A percentile compares a stretch with the other conserved stretches of the same genome.
These are phyloP conservation scores for Stictocephala bisonia DNA, from an alignment of 2,888 invertebrate species.

Conservation along the genomic window DNA sequence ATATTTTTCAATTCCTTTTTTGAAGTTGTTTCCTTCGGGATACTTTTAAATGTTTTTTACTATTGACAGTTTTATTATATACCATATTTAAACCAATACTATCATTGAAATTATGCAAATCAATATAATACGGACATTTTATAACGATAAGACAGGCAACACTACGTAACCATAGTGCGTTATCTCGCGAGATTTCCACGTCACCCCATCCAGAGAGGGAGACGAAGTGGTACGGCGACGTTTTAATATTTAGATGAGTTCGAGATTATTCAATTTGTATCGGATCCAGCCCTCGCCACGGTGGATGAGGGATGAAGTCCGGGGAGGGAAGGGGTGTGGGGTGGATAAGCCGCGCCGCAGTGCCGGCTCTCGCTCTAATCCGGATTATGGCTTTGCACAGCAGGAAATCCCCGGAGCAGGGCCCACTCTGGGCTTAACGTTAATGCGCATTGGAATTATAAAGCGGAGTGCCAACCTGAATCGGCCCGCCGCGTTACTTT, in stretches of 20 bases:
- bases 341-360: conserved; percentile 51
- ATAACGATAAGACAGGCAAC: no score
- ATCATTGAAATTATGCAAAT: no score
- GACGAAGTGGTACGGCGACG: no score
- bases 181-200: no score
- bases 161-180: no score
- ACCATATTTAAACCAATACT: no score
- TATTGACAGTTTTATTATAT: no score
- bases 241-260: conserved; percentile 40
- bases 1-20: no score
- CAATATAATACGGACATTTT: no score
- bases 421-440: conserved; percentile 45
- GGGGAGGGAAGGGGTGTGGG: conserved; percentile 48
- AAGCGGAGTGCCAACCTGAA: conserved; percentile 50
- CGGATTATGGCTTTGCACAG: conserved; percentile 54
- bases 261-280: conserved; percentile 48
- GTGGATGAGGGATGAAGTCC: conserved; percentile 11
- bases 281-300: conserved; percentile 40
- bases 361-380: conserved; percentile 50
- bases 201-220: no score
- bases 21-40: no score
- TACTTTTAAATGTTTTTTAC: no score
- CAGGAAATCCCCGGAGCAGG: conserved; percentile 45
- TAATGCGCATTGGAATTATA: conserved; percentile 52
- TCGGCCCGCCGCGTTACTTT: conserved; percentile 45